Evolutionary conservation across 1,140 invertebrate genomes (phyloP).

Genomic region (Drosophila setifemur): DNA sequence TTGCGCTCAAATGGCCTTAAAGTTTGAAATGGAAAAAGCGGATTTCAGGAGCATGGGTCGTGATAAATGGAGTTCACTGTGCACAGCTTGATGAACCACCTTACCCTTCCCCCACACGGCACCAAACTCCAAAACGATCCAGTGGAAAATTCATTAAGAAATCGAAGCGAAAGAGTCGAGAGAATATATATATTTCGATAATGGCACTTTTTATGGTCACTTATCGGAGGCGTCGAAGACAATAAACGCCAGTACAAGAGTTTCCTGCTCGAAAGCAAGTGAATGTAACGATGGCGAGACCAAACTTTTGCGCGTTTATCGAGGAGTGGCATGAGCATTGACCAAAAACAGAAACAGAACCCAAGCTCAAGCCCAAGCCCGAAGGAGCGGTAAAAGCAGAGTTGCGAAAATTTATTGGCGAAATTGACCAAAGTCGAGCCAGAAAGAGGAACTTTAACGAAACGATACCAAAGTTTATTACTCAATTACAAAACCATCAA

Average conservation of each 20-base stretch:
- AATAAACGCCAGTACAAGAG: slow-evolving; percentile 47
- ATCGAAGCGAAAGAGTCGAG: slow-evolving; percentile 10
- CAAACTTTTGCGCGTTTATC: slow-evolving; percentile 48
- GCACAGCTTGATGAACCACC: neutral
- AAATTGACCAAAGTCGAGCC: slow-evolving; percentile 39
- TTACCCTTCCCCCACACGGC: neutral
- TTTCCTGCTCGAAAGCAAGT: slow-evolving; percentile 10
- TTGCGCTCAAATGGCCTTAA: slow-evolving; percentile 33
- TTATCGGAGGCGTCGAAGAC: slow-evolving; percentile 49
- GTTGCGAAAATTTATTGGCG: slow-evolving; percentile 64
- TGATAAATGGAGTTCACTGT: slow-evolving; percentile 32
- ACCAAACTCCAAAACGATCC: neutral
- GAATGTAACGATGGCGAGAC: slow-evolving; percentile 15
- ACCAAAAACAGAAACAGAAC: neutral
- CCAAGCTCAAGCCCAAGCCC: neutral
- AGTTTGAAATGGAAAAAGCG: slow-evolving; percentile 31
- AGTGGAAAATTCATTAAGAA: slow-evolving; percentile 47
- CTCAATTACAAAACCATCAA: slow-evolving; percentile 82
- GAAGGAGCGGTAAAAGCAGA: slow-evolving; percentile 24
- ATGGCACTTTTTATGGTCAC: slow-evolving; percentile 55
- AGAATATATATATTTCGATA: slow-evolving; percentile 41
- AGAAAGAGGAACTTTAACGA: slow-evolving; percentile 42
- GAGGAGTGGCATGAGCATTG: neutral
- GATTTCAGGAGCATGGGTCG: neutral
- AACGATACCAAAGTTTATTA: slow-evolving; percentile 79